Conservation (phyloP, 2,113 vertebrate genomes). For the Calonectris borealis region DNA sequence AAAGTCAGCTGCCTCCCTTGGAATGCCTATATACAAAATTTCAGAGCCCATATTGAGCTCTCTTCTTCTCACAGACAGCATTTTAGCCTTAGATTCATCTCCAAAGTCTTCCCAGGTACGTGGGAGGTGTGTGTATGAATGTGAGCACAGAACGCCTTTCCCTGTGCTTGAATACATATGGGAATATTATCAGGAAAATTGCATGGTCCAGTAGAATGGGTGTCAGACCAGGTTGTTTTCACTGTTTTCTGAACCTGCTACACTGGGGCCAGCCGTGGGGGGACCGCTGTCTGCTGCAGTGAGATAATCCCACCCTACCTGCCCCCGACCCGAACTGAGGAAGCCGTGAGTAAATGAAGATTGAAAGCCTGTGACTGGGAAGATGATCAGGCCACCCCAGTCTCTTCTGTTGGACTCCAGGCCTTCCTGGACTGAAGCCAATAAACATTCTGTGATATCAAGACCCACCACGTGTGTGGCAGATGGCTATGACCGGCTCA, state of each 20-base stretch:
- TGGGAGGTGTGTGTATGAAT: neutral
- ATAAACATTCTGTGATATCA: neutral
- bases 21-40: neutral
- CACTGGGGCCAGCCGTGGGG: rapidly evolving
- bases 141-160: neutral
- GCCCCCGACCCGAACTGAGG: neutral
- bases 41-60: neutral
- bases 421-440: neutral
- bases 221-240: neutral
- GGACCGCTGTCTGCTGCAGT: neutral
- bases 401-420: neutral
- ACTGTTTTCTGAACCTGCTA: neutral
- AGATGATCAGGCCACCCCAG: neutral
- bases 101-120: neutral
- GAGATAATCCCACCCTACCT: neutral
- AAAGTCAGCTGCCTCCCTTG: neutral
- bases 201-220: neutral
- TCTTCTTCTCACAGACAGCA: neutral
- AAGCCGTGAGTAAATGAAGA: neutral
- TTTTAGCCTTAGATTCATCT: neutral
- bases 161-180: neutral
- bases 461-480: neutral
- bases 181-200: neutral
- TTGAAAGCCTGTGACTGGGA: neutral
- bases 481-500: neutral